Percentiles rank a stretch among this genome's conserved stretches.
Conservation (phyloP, 2,888 invertebrate species). For the Drosophila mimica region DNA sequence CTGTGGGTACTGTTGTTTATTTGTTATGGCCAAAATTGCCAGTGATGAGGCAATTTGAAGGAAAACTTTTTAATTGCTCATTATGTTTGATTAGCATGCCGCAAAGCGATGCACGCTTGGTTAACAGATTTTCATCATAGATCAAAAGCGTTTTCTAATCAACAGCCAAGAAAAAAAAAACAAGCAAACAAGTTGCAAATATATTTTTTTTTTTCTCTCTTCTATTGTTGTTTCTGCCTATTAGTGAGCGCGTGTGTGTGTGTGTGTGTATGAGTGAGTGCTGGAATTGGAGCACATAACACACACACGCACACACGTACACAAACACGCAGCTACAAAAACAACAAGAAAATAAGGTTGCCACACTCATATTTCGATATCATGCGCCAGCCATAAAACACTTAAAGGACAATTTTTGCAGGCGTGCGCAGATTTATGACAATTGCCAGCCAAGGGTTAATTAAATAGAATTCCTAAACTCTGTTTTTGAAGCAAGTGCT, state of each 20-base stretch:
- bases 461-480: conserved; percentile 66
- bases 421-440: conserved; percentile 51
- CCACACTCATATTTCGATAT: conserved; percentile 38
- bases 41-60: conserved; percentile 22
- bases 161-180: conserved; percentile 36
- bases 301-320: not conserved
- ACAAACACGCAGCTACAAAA: conserved; percentile 10
- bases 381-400: conserved; percentile 75
- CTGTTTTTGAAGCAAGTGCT: conserved; percentile 50
- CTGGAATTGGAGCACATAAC: conserved; percentile 66
- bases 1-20: conserved; percentile 1
- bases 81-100: conserved; percentile 68
- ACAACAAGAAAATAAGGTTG: conserved; percentile 19
- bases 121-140: conserved; percentile 63
- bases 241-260: conserved; percentile 10
- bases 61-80: conserved; percentile 72
- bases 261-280: conserved; percentile 23
- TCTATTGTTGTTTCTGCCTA: conserved; percentile 35
- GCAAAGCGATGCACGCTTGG: conserved; percentile 62
- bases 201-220: conserved; percentile 40
- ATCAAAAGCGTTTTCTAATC: conserved; percentile 71
- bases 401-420: conserved; percentile 73
- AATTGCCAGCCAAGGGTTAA: conserved; percentile 65
- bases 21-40: conserved; percentile 23
- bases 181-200: conserved; percentile 72